Evolutionary conservation across 2,113 vertebrate genomes (phyloP).

Genomic region (Hyperopisus bebe): DNA sequence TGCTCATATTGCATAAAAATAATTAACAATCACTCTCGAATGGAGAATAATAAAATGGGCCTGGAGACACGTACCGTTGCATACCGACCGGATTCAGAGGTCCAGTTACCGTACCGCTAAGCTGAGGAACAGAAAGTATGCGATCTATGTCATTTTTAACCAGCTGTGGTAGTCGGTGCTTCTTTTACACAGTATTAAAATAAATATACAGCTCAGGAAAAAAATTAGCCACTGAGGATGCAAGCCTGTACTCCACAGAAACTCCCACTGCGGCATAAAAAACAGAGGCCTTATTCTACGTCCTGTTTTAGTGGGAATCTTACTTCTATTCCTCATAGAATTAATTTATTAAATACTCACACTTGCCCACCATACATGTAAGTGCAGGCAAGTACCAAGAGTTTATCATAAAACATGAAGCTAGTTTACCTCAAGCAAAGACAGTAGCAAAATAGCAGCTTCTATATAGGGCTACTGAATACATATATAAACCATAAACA

Average conservation of each 20-base stretch:
- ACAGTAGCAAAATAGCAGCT: neutral
- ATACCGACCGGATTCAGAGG: neutral
- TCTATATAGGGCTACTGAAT: neutral
- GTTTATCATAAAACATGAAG: neutral
- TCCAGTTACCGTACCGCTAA: neutral
- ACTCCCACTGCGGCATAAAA: neutral
- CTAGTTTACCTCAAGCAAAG: neutral
- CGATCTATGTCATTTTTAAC: neutral
- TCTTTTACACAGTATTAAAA: neutral
- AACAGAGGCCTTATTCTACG: neutral
- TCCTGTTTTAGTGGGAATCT: neutral
- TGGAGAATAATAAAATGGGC: neutral
- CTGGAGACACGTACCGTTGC: neutral
- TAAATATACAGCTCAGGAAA: neutral
- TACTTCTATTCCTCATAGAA: neutral
- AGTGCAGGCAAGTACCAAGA: neutral
- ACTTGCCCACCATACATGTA: neutral
- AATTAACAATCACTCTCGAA: neutral
- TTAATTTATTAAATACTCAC: neutral
- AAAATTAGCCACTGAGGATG: neutral
- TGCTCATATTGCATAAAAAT: neutral
- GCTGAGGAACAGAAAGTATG: neutral
- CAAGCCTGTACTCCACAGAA: neutral
- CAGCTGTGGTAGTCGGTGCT: neutral
- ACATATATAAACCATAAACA: neutral